These are phyloP conservation scores for Pelodiscus sinensis DNA, from an alignment of 2,113 vertebrate species.

Conservation along the genomic window DNA sequence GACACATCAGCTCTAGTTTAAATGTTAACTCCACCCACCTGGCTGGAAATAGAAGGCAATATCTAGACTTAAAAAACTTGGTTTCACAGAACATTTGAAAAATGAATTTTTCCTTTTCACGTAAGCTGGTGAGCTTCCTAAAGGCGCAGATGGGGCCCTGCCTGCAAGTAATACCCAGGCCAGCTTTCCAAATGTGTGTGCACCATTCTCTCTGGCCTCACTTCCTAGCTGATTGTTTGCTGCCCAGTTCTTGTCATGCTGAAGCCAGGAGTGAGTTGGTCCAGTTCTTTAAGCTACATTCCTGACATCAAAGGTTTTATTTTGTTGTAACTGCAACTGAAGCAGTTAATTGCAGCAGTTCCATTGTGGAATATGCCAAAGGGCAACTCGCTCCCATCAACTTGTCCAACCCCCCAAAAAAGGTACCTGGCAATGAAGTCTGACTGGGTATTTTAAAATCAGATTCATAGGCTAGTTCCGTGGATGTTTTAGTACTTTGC, in stretches of 20 bases:
- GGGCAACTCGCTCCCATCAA: not conserved
- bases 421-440: not conserved
- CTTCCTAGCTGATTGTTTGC: not conserved
- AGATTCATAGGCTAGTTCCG: slow-evolving; percentile 59
- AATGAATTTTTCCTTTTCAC: not conserved
- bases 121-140: not conserved
- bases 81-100: not conserved
- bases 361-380: not conserved
- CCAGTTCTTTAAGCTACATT: not conserved
- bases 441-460: slow-evolving; percentile 29
- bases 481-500: slow-evolving; percentile 58
- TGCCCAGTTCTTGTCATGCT: not conserved
- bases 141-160: accelerated
- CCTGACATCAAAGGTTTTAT: not conserved
- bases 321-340: not conserved
- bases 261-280: not conserved
- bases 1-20: not conserved
- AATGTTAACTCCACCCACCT: not conserved
- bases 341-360: not conserved
- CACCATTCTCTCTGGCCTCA: slow-evolving; percentile 4
- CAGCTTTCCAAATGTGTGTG: not conserved
- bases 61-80: not conserved
- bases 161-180: not conserved
- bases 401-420: not conserved
- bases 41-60: not conserved